Evolutionary conservation across 2,113 vertebrate species (phyloP).

Genomic region (Mastomys natalensis): DNA sequence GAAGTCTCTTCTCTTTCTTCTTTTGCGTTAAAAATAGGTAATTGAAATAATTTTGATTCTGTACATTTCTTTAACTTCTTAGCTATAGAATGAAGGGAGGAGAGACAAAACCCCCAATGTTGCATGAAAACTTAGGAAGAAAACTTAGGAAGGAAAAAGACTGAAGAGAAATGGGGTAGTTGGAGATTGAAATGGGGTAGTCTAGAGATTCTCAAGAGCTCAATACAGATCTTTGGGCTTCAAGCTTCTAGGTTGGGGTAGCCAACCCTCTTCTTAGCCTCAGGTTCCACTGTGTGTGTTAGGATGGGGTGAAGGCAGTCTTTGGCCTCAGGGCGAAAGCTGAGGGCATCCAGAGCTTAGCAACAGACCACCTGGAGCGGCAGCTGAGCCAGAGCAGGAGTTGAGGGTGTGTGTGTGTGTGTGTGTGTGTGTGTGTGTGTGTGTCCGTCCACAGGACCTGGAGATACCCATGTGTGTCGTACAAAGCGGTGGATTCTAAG

Average conservation of each 20-base stretch:
- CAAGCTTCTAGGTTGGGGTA: rapidly evolving
- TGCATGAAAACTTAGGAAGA: not conserved
- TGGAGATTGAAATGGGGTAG: not conserved
- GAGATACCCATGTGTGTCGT: not conserved
- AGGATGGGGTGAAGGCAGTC: too few relatives aligned
- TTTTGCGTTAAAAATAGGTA: not conserved
- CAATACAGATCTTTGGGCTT: not conserved
- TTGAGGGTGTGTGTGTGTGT: not conserved
- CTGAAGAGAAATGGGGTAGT: rapidly evolving
- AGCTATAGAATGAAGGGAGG: not conserved
- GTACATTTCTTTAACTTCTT: constrained; percentile 14
- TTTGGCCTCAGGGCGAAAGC: rapidly evolving
- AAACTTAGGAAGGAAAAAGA: not conserved
- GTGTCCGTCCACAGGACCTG: not conserved
- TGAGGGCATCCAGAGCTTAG: rapidly evolving
- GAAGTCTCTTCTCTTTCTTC: not conserved
- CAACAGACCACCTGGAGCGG: not conserved
- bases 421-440: not conserved
- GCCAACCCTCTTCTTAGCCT: rapidly evolving
- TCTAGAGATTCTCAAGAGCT: not conserved
- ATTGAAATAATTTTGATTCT: constrained; percentile 11
- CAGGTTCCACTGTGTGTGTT: too few relatives aligned
- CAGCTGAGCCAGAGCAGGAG: not conserved
- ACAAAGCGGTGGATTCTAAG: not conserved
- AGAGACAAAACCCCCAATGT: not conserved